Evolutionary conservation across 2,113 vertebrate species (phyloP), one percentile per base, ranked within the genome.

Genomic region (Mustela nigripes): DNA sequence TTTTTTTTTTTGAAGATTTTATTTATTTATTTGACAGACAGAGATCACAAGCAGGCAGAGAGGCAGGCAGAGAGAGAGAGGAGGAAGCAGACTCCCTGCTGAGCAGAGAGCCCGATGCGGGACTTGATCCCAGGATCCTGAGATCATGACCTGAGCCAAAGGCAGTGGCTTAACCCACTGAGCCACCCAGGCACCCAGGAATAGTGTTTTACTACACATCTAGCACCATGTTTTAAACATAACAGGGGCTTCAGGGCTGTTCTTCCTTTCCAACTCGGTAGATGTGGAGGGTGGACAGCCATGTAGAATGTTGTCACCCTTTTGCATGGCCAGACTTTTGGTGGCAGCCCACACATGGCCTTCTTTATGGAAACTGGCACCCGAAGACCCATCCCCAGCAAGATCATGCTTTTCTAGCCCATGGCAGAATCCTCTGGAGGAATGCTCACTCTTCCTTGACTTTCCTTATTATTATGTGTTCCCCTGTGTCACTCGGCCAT

Each of bases 401-500:
- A n/a, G 83, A 16, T 18, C 24, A 4, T 4, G 7, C 53, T 87
- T 84, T 87, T 26, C 81, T 1, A 0, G n/a, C 48, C 0, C 22
- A 2, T 19, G 36, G 33, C 26, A 60, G 33, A n/a, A 21, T 12
- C 53, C 12, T 19, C 2, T 1, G 24, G 53, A n/a, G 39, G 88
- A 48, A 11, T 19, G 28, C 2, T 36, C 4, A 1, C 58, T n/a
- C 71, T 39, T 33, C 22, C 19, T 33, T 24, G 36, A 53, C 84
- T 80, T 15, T 11, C 3, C 39, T 45, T 10, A 19, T 4, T n/a
- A 14, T 31, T 33, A 5, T 26, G 5, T 2, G 0, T n/a, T 33
- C 39, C 42, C 19, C 56, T 14, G 2, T 22, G 42, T 48, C 71
- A 24, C 56, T 26, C 16, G 11, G 10, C 42, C 4, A n/a, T 67